Percentiles rank a stretch among this genome's conserved stretches.
Evolutionary conservation across 2,888 invertebrate species (phyloP).

Genomic region (Orthosia gothica): DNA sequence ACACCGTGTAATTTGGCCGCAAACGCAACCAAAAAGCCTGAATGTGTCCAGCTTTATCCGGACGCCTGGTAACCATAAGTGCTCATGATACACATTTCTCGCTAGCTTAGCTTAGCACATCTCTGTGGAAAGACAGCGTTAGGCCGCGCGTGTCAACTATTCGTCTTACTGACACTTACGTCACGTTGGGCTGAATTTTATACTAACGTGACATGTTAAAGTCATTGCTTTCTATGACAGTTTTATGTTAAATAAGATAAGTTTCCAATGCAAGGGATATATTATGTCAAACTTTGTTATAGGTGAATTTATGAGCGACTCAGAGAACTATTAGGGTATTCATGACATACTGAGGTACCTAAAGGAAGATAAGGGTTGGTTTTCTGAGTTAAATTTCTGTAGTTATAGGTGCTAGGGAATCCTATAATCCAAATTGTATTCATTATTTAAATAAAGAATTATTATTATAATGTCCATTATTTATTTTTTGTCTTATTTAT

Average conservation of each 20-base stretch:
- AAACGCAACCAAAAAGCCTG: too few species aligned
- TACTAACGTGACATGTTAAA: too few species aligned
- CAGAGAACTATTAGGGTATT: not conserved
- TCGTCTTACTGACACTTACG: slow-evolving; percentile 25
- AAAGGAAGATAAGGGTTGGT: not conserved
- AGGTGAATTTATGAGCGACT: not conserved
- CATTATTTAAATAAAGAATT: too few species aligned
- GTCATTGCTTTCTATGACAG: not conserved
- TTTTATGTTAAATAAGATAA: not conserved
- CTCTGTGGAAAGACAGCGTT: not conserved
- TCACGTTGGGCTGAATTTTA: slow-evolving; percentile 1
- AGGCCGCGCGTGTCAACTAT: slow-evolving; percentile 12
- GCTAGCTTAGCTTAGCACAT: not conserved
- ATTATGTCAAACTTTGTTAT: not conserved
- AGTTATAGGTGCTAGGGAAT: too few species aligned
- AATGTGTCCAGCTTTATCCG: too few species aligned
- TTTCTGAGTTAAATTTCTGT: not conserved
- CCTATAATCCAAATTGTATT: too few species aligned
- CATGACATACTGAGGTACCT: not conserved
- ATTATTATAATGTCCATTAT: too few species aligned
- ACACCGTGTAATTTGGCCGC: too few species aligned
- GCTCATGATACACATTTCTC: too few species aligned
- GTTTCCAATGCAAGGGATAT: too few species aligned
- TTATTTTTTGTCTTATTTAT: too few species aligned
- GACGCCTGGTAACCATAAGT: too few species aligned